These are phyloP conservation scores for Andrena haemorrhoa DNA, from an alignment of 2,888 invertebrate species.

Conservation along the genomic window DNA sequence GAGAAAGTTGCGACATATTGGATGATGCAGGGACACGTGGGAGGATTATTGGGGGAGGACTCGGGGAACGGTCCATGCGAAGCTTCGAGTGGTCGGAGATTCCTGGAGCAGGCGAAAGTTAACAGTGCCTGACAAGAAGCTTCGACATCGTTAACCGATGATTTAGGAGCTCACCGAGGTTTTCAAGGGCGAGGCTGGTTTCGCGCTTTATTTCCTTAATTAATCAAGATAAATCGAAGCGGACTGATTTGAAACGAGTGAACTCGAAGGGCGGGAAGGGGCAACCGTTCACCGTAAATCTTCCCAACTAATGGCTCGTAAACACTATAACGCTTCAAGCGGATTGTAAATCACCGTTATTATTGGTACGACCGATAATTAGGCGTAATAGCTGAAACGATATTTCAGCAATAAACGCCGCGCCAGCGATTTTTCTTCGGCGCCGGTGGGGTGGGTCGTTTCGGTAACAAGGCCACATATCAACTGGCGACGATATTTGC, in stretches of 20 bases:
- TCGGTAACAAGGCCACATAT: conserved; percentile 50
- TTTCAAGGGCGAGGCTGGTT: conserved; percentile 15
- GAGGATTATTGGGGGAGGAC: neutral
- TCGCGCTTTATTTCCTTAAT: conserved; percentile 53
- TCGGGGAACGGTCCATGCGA: neutral
- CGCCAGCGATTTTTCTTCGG: conserved; percentile 25
- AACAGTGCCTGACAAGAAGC: neutral
- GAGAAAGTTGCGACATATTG: conserved; percentile 24
- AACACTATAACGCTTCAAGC: conserved; percentile 63
- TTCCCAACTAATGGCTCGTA: conserved; percentile 63
- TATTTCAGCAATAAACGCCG: conserved; percentile 49
- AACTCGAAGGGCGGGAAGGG: neutral
- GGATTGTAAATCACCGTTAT: conserved; percentile 67
- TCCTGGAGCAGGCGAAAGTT: neutral
- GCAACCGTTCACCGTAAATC: conserved; percentile 67
- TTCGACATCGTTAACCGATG: conserved; percentile 11
- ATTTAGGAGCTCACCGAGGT: conserved; percentile 22
- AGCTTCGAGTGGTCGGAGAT: neutral
- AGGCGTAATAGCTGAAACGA: conserved; percentile 62
- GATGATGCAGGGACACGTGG: conserved; percentile 16
- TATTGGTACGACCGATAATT: conserved; percentile 67
- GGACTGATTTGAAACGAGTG: conserved; percentile 42
- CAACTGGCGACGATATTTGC: conserved; percentile 54
- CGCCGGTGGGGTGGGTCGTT: conserved; percentile 4
- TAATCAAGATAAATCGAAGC: conserved; percentile 60